A percentile compares a stretch with the other conserved stretches of the same genome.
Evolutionary conservation across 2,797 vertebrate genomes (phyloP).

Genomic region (Psittacula derbiana): DNA sequence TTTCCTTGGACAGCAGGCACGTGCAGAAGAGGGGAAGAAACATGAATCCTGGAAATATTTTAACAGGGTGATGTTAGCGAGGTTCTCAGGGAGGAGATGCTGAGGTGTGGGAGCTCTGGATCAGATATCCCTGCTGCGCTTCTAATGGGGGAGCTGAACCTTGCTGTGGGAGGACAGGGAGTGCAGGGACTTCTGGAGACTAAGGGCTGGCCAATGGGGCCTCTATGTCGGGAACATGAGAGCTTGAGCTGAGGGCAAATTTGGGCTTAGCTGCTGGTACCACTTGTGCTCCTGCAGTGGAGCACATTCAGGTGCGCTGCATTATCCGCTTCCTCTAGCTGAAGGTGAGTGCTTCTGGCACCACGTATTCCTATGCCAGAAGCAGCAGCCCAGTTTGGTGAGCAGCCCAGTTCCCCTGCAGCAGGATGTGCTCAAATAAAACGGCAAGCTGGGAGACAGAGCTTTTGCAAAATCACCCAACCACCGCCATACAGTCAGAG

Average conservation of each 20-base stretch:
- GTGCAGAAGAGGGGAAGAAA: not conserved
- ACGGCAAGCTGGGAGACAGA: not conserved
- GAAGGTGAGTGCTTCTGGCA: not conserved
- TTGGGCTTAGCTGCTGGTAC: not conserved
- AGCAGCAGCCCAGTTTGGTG: not conserved
- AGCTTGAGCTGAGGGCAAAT: not conserved
- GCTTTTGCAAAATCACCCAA: not conserved
- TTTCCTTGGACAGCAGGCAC: not conserved
- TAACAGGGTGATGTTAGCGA: not conserved
- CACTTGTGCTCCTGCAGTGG: rapidly evolving
- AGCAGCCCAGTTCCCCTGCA: not conserved
- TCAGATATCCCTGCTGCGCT: not conserved
- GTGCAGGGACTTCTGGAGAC: rapidly evolving
- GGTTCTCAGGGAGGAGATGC: not conserved
- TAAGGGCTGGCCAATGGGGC: not conserved
- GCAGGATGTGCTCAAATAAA: not conserved
- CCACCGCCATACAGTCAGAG: not conserved
- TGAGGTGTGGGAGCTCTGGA: rapidly evolving
- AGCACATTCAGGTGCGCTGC: not conserved
- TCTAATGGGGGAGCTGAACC: not conserved
- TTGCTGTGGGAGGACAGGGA: not conserved
- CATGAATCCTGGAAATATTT: not conserved
- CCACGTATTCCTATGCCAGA: not conserved
- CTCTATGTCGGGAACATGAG: not conserved
- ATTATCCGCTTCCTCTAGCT: not conserved